Evolutionary conservation across 2,888 invertebrate genomes (phyloP).

Genomic region (Cantharis nigra): DNA sequence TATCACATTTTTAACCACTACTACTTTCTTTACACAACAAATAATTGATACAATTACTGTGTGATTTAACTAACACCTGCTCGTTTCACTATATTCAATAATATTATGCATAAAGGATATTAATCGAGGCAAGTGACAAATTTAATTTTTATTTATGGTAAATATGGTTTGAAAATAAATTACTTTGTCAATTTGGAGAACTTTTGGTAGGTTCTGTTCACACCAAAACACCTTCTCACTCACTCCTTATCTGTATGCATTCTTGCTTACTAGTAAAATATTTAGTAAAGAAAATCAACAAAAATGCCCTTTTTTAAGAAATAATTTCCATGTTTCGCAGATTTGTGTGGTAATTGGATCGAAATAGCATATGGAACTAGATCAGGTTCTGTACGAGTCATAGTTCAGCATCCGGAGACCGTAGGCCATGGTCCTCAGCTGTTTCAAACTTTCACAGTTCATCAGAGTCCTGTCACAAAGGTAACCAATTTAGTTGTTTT

Average conservation of each 20-base stretch:
- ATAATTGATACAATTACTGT: background rate
- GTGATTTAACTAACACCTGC: background rate
- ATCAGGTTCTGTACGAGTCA: conserved; percentile 93
- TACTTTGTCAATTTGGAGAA: background rate
- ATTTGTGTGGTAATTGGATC: conserved; percentile 98
- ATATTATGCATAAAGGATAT: background rate
- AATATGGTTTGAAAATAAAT: background rate
- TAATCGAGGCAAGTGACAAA: background rate
- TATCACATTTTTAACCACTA: background rate
- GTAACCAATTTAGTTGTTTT: conserved; percentile 54
- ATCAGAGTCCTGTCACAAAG: conserved; percentile 94
- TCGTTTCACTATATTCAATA: background rate
- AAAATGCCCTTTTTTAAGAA: background rate
- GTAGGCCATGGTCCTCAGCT: conserved; percentile 97
- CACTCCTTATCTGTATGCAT: background rate
- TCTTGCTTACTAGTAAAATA: background rate
- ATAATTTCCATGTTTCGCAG: conserved; percentile 57
- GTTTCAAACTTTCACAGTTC: conserved; percentile 97
- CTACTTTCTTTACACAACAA: background rate
- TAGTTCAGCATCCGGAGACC: conserved; percentile 98
- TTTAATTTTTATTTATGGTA: background rate
- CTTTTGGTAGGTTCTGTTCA: background rate
- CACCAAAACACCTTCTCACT: background rate
- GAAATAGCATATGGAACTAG: conserved; percentile 99
- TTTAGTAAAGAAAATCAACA: background rate